Evolutionary conservation across 2,113 vertebrate species (phyloP).

Genomic region (Thunnus maccoyii): DNA sequence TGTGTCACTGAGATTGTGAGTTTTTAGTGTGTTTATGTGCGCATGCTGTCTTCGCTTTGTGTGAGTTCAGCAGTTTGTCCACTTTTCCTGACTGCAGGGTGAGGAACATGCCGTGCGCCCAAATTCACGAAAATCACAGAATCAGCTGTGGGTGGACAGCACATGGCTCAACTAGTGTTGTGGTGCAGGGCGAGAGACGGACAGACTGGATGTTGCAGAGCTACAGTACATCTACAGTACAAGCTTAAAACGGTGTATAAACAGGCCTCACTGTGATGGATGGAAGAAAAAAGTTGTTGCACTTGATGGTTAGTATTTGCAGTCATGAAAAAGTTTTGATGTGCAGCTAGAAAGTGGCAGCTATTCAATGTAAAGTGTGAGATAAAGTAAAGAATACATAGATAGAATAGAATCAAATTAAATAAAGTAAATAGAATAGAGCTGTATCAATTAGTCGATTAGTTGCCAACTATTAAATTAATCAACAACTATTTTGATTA

Average conservation of each 20-base stretch:
- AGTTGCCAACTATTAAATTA: too few species aligned
- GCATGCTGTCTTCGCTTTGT: conserved; percentile 35
- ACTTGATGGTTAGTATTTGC: not conserved
- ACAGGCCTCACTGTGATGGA: not conserved
- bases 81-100: conserved; percentile 62
- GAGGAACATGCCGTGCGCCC: conserved; percentile 53
- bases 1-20: conserved; percentile 36
- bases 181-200: not conserved
- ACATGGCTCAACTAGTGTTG: conserved; percentile 29
- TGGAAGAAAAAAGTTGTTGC: conserved; percentile 23
- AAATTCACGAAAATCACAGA: conserved; percentile 48
- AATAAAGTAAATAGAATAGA: too few species aligned
- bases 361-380: conserved; percentile 4
- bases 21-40: conserved; percentile 11
- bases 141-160: conserved; percentile 32
- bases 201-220: not conserved
- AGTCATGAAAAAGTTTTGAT: not conserved
- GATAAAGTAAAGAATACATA: too few species aligned
- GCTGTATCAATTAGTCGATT: too few species aligned
- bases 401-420: too few species aligned
- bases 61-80: conserved; percentile 46
- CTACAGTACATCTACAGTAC: not conserved
- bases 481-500: too few species aligned
- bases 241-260: not conserved
- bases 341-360: not conserved